A percentile compares a stretch with the other conserved stretches of the same genome.
Conservation (phyloP, 2,797 vertebrate genomes). For the Rhinella marina region DNA sequence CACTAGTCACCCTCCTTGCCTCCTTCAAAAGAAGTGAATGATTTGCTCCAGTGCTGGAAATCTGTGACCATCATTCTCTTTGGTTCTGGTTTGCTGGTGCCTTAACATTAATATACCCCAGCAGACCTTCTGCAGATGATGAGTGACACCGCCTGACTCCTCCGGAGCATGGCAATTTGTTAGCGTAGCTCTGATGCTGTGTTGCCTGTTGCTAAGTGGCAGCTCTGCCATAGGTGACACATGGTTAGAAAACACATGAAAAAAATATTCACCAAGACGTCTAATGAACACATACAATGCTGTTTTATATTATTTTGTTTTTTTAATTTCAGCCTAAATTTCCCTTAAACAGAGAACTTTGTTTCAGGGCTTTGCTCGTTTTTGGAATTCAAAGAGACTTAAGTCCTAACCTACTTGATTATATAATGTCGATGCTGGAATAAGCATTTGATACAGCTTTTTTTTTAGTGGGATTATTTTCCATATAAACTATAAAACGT, state of each 20-base stretch:
- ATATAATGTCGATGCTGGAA: conserved; percentile 60
- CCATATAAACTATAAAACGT: conserved; percentile 73
- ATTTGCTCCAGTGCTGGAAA: too few species aligned
- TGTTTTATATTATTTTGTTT: background rate
- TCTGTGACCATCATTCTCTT: too few species aligned
- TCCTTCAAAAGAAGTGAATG: too few species aligned
- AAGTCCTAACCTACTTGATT: conserved; percentile 9
- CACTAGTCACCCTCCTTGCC: too few species aligned
- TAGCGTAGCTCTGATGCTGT: background rate
- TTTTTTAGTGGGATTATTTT: conserved; percentile 70
- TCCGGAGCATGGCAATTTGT: background rate
- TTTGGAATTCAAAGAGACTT: background rate
- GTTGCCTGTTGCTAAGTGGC: background rate
- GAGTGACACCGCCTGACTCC: background rate
- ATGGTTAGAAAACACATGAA: background rate
- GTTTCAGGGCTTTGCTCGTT: background rate
- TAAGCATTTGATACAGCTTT: conserved; percentile 63
- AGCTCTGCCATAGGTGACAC: background rate
- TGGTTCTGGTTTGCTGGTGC: too few species aligned
- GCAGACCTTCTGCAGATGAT: background rate
- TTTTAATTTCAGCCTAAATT: background rate
- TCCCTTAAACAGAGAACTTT: background rate
- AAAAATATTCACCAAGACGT: background rate
- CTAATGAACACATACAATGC: background rate
- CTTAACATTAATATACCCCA: background rate